These are phyloP conservation scores for Pyrrhia umbra DNA, from an alignment of 2,888 invertebrate genomes.

Conservation along the genomic window DNA sequence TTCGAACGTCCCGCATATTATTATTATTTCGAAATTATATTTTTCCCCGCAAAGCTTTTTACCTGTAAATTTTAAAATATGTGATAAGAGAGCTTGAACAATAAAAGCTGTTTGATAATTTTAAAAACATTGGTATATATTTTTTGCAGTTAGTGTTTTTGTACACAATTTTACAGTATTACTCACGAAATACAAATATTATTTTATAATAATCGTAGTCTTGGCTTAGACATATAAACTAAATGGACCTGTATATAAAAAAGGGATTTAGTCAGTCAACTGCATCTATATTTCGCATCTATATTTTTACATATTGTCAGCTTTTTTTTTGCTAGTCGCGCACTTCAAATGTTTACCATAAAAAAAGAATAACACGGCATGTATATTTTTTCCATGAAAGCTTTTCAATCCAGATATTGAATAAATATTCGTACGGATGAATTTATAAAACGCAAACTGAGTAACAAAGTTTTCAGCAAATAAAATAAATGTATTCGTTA, in stretches of 20 bases:
- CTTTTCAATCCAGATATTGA: constrained; percentile 31
- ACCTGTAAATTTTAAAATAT: no score
- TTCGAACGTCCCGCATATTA: no score
- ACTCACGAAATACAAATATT: no score
- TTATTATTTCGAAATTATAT: no score
- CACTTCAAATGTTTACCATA: constrained; percentile 28
- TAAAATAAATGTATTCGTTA: constrained; percentile 18
- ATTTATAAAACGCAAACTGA: constrained; percentile 32
- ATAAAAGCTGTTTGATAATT: no score
- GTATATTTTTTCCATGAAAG: constrained; percentile 19
- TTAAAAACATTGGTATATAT: no score
- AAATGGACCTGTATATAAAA: background rate
- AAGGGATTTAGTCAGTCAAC: background rate
- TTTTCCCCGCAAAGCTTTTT: no score
- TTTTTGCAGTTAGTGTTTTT: no score
- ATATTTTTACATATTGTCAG: constrained; percentile 15
- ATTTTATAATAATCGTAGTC: no score
- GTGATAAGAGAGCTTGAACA: no score
- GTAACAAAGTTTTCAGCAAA: constrained; percentile 30
- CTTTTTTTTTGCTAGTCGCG: background rate
- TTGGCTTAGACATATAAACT: no score
- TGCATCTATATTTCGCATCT: background rate
- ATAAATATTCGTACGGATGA: constrained; percentile 39
- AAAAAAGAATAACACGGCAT: constrained; percentile 16
- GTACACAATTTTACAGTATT: no score